These are phyloP conservation scores for Plebejus argus DNA, from an alignment of 2,888 invertebrate species.

Conservation along the genomic window DNA sequence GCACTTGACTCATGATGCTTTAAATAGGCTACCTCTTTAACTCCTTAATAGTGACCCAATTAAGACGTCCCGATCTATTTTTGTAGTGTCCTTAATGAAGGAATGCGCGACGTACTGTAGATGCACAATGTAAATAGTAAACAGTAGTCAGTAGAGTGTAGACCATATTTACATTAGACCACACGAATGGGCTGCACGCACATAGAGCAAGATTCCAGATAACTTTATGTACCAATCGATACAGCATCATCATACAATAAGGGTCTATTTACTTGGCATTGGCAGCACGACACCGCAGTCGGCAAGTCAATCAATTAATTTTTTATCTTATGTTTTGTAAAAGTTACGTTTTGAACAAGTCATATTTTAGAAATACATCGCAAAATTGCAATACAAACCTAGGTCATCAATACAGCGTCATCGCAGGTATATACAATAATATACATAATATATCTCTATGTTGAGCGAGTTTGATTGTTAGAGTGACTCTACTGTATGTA, in stretches of 20 bases:
- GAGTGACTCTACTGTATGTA: neutral
- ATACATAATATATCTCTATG: neutral
- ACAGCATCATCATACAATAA: neutral
- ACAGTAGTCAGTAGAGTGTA: no score
- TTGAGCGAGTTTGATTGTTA: neutral
- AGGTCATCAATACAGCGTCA: neutral
- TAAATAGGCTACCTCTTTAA: constrained; percentile 4
- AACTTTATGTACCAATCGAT: neutral
- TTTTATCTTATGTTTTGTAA: no score
- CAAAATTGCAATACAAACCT: no score
- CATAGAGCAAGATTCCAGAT: neutral
- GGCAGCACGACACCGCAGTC: no score
- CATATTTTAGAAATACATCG: no score
- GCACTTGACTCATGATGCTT: neutral
- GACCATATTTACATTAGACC: neutral
- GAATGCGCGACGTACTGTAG: neutral
- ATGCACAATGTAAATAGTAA: constrained; percentile 33
- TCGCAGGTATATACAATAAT: no score
- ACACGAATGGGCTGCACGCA: neutral
- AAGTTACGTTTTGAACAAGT: no score
- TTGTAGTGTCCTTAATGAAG: neutral
- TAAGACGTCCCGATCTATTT: constrained; percentile 12
- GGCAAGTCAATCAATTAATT: no score
- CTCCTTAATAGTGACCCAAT: constrained; percentile 19
- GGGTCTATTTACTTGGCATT: no score